Percentiles rank a stretch among this genome's conserved stretches.
phyloP scores from a whole-genome alignment of 2,113 vertebrate genomes.

The Petromus typicus region DNA sequence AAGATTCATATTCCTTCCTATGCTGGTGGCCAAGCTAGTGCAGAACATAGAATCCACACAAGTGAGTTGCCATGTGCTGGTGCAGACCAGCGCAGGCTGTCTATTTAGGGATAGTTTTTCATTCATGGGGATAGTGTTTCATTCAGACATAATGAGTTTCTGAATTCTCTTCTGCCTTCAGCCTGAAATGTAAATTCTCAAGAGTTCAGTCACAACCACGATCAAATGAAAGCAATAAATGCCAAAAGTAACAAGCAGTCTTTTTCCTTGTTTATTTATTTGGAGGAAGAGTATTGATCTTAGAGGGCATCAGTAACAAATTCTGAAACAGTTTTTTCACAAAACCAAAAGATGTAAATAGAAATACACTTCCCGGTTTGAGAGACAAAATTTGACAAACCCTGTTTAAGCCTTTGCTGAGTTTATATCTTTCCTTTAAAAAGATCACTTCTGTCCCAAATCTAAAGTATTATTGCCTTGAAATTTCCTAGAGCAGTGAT shows the following conservation, averaged over 20 bases:
- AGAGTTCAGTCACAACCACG: not conserved
- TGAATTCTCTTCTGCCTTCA: not conserved
- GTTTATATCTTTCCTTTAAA: not conserved
- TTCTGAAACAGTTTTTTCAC: not conserved
- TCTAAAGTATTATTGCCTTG: not conserved
- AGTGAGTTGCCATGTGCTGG: not conserved
- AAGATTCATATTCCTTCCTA: not conserved
- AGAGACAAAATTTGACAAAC: constrained; percentile 9
- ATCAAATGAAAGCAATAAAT: not conserved
- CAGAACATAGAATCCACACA: not conserved
- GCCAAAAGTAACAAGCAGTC: not conserved
- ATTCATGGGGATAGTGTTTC: not conserved
- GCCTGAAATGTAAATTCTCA: not conserved
- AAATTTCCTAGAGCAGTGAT: not conserved
- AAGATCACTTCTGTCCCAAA: not conserved
- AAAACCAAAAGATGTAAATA: not conserved
- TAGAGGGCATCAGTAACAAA: not conserved
- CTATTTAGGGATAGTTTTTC: not conserved
- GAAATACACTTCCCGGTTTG: not conserved
- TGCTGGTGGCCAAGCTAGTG: not conserved
- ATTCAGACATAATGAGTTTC: not conserved
- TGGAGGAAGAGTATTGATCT: not conserved
- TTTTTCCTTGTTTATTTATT: not conserved
- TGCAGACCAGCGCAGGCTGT: not conserved
- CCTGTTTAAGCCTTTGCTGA: not conserved